Conservation (phyloP, 2,797 vertebrate genomes). For the Peromyscus aztecus region DNA sequence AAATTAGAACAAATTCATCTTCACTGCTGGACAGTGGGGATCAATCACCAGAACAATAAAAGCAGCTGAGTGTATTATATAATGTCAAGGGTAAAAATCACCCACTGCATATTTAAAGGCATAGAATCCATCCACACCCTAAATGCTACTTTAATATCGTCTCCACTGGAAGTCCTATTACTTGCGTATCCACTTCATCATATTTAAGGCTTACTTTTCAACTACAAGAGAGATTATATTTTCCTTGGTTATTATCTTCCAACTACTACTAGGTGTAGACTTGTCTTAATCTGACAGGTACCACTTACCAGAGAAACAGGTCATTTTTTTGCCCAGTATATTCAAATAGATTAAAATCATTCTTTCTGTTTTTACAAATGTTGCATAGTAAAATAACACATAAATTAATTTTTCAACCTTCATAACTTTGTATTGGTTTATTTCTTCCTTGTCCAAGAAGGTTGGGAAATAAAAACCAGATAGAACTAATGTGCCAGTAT, state of each 20-base stretch:
- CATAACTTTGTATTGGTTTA: slow-evolving; percentile 29
- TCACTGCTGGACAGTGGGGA: background rate
- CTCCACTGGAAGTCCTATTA: slow-evolving; percentile 6
- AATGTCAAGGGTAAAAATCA: background rate
- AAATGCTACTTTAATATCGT: background rate
- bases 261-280: background rate
- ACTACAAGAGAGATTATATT: slow-evolving; percentile 61
- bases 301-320: slow-evolving; percentile 52
- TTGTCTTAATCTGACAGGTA: slow-evolving; percentile 57
- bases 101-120: background rate
- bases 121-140: background rate
- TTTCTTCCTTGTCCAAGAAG: slow-evolving; percentile 29
- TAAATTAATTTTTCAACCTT: slow-evolving; percentile 66
- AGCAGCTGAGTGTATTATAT: background rate
- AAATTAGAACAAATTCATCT: background rate
- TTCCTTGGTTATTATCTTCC: slow-evolving; percentile 50
- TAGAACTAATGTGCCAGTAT: background rate
- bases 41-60: background rate
- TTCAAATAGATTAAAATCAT: slow-evolving; percentile 65
- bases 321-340: background rate
- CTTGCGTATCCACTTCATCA: background rate
- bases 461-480: background rate
- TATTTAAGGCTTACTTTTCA: slow-evolving; percentile 52
- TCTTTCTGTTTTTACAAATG: slow-evolving; percentile 65
- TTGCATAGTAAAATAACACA: slow-evolving; percentile 33